Base-by-base conservation (phyloP, 1,140 invertebrate genomes). In the Parapsyche elsis region DNA sequence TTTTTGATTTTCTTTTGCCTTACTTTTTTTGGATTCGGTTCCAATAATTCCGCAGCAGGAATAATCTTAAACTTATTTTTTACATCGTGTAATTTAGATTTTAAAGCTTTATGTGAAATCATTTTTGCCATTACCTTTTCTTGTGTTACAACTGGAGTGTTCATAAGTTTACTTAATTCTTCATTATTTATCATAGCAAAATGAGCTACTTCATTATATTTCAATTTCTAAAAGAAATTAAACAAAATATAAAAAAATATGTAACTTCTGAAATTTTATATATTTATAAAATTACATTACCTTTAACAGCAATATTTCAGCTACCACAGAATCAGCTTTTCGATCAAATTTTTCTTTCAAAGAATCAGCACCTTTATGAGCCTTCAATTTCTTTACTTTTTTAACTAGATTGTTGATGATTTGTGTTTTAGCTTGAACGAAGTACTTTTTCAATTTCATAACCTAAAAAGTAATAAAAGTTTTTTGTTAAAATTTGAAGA, bases 91-190 rank as follows among this genome's bases (percentile, higher is more conserved):
- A 81, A 76, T 74, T 71, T 81, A 5, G 70, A 24, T 0, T 78
- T 80, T 0, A 83, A 26, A 44, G 57, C 44, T 77, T 81, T 81
- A 49, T 81, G 82, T 1, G 71, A 57, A 10, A 78, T 7, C 10
- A 83, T 14, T 79, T 76, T 80, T 4, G 80, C 81, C 80, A 81
- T 80, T n/a, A 76, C 82, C 76, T 79, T 81, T 61, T 81, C 81
- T 49, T 80, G 71, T 19, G 80, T 75, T 10, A 76, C 80, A 19
- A 76, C 16, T 19, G 82, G 80, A n/a, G 78, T 80, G 45, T 83
- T 80, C 61, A 83, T 81, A 12, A 80, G 59, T 76, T 83, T 81
- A 14, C 16, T 24, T 16, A 81, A 59, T n/a, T 80, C 76, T 14
- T 76, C 59, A 21, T 78, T 75, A 80, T 83, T 83, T 24, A 14